Conservation (phyloP, 2,797 vertebrate genomes). For the Pseudochirops corinnae region DNA sequence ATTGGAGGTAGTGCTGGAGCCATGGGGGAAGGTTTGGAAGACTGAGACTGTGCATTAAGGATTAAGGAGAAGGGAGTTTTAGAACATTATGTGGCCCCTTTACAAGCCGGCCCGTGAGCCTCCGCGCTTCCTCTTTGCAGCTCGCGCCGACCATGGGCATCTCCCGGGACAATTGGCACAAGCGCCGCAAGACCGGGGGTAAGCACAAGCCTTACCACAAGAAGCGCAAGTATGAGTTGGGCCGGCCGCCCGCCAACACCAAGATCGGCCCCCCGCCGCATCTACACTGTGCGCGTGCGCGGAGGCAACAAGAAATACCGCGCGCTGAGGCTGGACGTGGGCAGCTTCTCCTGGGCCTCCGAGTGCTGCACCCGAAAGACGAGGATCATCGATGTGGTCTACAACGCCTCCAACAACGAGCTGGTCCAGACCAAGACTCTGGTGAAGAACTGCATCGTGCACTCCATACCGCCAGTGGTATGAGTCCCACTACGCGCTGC, state of each 20-base stretch:
- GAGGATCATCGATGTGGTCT: too few relatives aligned
- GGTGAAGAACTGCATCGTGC: too few relatives aligned
- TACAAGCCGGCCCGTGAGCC: conserved; percentile 90
- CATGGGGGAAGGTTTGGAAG: not conserved
- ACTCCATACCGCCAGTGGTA: too few relatives aligned
- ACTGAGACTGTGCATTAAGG: not conserved
- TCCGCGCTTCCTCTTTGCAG: conserved; percentile 92
- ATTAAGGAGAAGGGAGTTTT: not conserved
- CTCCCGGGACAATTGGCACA: conserved; percentile 99
- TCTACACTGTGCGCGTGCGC: conserved; percentile 97
- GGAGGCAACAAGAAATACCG: conserved; percentile 99
- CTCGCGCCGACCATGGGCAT: conserved; percentile 96
- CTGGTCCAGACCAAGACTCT: too few relatives aligned
- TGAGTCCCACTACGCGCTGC: too few relatives aligned
- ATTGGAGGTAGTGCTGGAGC: not conserved
- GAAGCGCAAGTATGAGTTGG: conserved; percentile 99
- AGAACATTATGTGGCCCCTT: conserved; percentile 40
- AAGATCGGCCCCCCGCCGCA: conserved; percentile 96
- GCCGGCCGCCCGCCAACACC: conserved; percentile 96
- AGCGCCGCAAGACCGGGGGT: conserved; percentile 98
- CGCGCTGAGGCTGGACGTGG: conserved; percentile 94
- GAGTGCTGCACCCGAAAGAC: conserved; percentile 99
- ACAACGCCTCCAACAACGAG: too few relatives aligned
- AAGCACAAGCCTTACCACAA: conserved; percentile 99
- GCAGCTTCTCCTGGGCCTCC: conserved; percentile 99